These are phyloP conservation scores for Ptychobarbus kaznakovi DNA, from an alignment of 2,797 vertebrate species.

Conservation along the genomic window DNA sequence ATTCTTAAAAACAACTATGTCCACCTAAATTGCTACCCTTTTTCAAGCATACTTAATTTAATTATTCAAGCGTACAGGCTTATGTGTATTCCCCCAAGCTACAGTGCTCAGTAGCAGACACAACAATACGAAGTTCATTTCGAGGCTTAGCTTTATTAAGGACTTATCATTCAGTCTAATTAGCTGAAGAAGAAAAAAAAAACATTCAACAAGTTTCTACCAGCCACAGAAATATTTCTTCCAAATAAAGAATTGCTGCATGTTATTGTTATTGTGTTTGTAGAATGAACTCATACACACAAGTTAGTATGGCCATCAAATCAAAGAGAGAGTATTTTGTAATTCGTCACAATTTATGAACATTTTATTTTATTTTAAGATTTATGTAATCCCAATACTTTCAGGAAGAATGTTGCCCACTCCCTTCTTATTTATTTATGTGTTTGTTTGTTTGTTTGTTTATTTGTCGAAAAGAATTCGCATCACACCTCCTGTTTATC, in stretches of 20 bases:
- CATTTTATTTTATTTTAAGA: neutral
- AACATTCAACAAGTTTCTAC: constrained; percentile 6
- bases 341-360: neutral
- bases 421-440: neutral
- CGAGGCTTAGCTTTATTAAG: constrained; percentile 10
- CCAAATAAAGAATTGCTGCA: neutral
- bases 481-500: too few relatives aligned
- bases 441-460: too few relatives aligned
- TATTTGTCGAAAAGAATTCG: too few relatives aligned
- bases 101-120: neutral
- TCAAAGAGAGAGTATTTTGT: neutral
- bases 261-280: neutral
- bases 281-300: neutral
- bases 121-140: constrained; percentile 9
- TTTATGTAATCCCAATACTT: neutral
- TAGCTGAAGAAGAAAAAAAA: neutral
- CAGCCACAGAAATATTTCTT: neutral
- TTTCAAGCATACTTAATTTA: constrained; percentile 7
- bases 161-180: constrained; percentile 13
- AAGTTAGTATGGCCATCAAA: neutral
- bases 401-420: neutral
- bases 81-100: neutral
- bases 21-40: neutral
- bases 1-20: constrained; percentile 14
- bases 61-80: neutral